These are phyloP conservation scores for Drosophila repleta DNA, from an alignment of 1,140 invertebrate genomes.

Conservation along the genomic window DNA sequence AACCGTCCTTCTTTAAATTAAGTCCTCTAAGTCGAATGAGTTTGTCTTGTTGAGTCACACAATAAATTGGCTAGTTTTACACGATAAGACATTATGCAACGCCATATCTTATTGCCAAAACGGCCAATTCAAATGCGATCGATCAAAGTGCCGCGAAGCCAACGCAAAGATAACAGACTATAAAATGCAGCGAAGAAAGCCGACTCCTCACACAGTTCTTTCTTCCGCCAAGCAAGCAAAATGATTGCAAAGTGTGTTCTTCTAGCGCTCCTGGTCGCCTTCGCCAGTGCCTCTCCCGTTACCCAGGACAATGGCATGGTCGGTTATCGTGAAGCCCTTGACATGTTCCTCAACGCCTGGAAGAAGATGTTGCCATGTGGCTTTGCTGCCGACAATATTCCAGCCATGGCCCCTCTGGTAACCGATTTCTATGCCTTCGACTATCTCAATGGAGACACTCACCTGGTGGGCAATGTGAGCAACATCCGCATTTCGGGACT, in stretches of 20 bases:
- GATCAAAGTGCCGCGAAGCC: background rate
- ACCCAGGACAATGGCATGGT: slow-evolving; percentile 26
- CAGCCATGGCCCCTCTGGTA: slow-evolving; percentile 43
- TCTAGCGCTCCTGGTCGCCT: slow-evolving; percentile 33
- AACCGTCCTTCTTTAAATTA: background rate
- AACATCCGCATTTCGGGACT: slow-evolving; percentile 57
- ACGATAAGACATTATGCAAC: background rate
- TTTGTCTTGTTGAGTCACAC: slow-evolving; percentile 2
- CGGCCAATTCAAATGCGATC: slow-evolving; percentile 7
- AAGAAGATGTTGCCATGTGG: slow-evolving; percentile 66
- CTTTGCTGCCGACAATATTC: slow-evolving; percentile 43
- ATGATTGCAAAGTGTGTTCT: slow-evolving; percentile 49
- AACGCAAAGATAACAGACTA: slow-evolving; percentile 5
- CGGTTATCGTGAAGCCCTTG: slow-evolving; percentile 41
- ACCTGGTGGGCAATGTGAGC: slow-evolving; percentile 52
- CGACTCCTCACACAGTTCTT: slow-evolving; percentile 14
- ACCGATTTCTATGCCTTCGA: slow-evolving; percentile 37
- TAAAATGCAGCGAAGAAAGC: background rate
- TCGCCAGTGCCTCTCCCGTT: slow-evolving; percentile 32
- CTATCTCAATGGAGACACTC: slow-evolving; percentile 24
- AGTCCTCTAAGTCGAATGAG: background rate
- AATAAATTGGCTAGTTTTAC: background rate
- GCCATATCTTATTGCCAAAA: background rate
- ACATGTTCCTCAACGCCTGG: slow-evolving; percentile 50
- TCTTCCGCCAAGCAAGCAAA: slow-evolving; percentile 20